Conservation (phyloP, 1,140 invertebrate genomes). For the Drosophila auraria region DNA sequence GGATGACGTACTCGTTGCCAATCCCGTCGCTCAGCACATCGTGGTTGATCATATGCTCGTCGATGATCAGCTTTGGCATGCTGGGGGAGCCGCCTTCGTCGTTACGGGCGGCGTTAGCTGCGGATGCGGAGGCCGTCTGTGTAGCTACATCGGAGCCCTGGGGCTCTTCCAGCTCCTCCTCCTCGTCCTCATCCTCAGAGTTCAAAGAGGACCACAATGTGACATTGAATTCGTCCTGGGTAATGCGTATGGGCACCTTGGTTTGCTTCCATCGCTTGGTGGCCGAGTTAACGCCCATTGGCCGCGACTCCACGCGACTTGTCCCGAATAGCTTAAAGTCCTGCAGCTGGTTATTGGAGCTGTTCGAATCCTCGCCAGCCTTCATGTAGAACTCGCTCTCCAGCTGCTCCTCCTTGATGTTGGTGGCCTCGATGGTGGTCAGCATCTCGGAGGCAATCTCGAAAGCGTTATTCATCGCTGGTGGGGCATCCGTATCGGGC, state of each 20-base stretch:
- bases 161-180: slow-evolving; percentile 57
- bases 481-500: slow-evolving; percentile 19
- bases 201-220: slow-evolving; percentile 74
- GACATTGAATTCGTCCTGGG: slow-evolving; percentile 75
- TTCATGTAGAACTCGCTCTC: slow-evolving; percentile 76
- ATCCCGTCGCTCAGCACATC: slow-evolving; percentile 73
- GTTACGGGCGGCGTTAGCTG: slow-evolving; percentile 8
- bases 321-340: slow-evolving; percentile 71
- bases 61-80: slow-evolving; percentile 68
- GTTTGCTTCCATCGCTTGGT: slow-evolving; percentile 76
- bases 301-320: slow-evolving; percentile 34
- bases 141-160: slow-evolving; percentile 6
- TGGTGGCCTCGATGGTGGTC: slow-evolving; percentile 69
- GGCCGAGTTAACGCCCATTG: slow-evolving; percentile 16
- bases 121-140: slow-evolving; percentile 2
- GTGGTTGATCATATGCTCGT: slow-evolving; percentile 68
- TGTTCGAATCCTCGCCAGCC: slow-evolving; percentile 67
- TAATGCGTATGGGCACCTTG: slow-evolving; percentile 75
- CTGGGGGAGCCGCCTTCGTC: slow-evolving; percentile 21
- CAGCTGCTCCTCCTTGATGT: slow-evolving; percentile 72
- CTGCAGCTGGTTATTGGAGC: slow-evolving; percentile 57
- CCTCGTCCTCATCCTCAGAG: slow-evolving; percentile 72
- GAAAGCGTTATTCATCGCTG: slow-evolving; percentile 61
- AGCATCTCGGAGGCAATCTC: slow-evolving; percentile 72
- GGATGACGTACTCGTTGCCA: slow-evolving; percentile 76